Conservation (phyloP, 2,888 invertebrate species). For the Oligia fasciuncula region DNA sequence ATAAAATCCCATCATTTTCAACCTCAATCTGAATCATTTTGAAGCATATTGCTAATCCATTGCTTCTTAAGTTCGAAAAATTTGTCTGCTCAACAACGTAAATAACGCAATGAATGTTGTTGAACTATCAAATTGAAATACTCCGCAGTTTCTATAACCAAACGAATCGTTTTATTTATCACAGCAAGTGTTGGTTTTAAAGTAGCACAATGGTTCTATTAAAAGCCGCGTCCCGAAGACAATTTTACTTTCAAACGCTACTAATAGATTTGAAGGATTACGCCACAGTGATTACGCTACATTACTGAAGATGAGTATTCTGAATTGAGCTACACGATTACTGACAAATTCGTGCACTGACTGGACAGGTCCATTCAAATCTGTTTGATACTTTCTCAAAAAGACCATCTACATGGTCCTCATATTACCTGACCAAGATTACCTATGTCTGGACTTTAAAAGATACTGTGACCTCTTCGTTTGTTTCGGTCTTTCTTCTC, state of each 20-base stretch:
- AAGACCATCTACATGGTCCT: background rate
- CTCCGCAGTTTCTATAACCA: no score
- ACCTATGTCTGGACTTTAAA: background rate
- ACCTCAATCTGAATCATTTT: no score
- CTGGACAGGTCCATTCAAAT: background rate
- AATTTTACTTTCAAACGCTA: constrained; percentile 25
- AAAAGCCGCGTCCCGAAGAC: constrained; percentile 31
- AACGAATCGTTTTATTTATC: background rate
- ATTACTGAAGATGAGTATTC: background rate
- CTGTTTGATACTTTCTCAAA: background rate
- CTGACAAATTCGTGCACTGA: background rate
- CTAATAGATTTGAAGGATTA: constrained; percentile 44
- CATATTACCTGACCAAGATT: background rate
- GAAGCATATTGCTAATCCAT: no score
- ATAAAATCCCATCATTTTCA: no score
- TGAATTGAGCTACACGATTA: background rate
- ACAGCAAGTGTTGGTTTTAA: constrained; percentile 11
- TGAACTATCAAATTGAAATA: no score
- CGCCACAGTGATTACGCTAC: background rate
- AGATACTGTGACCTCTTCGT: background rate
- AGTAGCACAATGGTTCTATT: constrained; percentile 43
- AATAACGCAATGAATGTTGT: no score
- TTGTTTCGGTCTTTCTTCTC: background rate
- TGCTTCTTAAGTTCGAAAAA: no score
- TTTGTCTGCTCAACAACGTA: no score